A percentile compares a stretch with the other conserved stretches of the same genome.
These are phyloP conservation scores for Drosophila orosa DNA, from an alignment of 1,140 invertebrate species.

Conservation along the genomic window DNA sequence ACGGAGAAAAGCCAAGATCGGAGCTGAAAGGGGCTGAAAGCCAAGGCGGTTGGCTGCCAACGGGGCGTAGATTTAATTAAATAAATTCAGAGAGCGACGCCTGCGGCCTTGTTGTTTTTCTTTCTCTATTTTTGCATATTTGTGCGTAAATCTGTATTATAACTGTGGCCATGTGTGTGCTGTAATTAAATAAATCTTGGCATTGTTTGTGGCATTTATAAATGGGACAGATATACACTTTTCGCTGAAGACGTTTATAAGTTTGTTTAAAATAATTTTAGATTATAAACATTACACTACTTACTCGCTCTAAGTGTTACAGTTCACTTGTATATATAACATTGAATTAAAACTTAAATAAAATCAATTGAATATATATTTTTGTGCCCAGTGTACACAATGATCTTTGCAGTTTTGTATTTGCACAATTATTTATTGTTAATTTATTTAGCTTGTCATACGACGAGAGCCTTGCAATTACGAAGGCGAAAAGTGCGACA, in stretches of 20 bases:
- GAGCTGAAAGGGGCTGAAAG: slow-evolving; percentile 18
- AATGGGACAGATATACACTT: slow-evolving; percentile 3
- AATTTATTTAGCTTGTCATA: slow-evolving; percentile 60
- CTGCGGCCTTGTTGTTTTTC: slow-evolving; percentile 46
- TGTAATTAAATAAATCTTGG: slow-evolving; percentile 79
- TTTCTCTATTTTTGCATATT: slow-evolving; percentile 53
- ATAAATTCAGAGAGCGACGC: slow-evolving; percentile 76
- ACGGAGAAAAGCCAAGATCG: slow-evolving; percentile 20
- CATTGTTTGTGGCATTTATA: slow-evolving; percentile 58
- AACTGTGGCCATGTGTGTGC: slow-evolving; percentile 42
- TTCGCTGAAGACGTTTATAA: neutral
- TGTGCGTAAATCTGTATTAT: slow-evolving; percentile 61
- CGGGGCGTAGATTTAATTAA: slow-evolving; percentile 83
- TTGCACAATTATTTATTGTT: slow-evolving; percentile 53
- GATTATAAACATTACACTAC: neutral
- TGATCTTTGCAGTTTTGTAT: slow-evolving; percentile 9
- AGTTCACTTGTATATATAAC: neutral
- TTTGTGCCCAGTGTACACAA: slow-evolving; percentile 5
- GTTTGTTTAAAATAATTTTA: neutral
- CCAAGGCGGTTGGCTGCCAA: slow-evolving; percentile 52
- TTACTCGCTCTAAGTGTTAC: neutral
- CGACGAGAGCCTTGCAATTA: slow-evolving; percentile 55
- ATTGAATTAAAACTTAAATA: neutral
- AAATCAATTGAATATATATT: neutral
- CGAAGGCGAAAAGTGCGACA: slow-evolving; percentile 48